Evolutionary conservation across 2,113 vertebrate species (phyloP).

Genomic region (Entomyzon cyanotis): DNA sequence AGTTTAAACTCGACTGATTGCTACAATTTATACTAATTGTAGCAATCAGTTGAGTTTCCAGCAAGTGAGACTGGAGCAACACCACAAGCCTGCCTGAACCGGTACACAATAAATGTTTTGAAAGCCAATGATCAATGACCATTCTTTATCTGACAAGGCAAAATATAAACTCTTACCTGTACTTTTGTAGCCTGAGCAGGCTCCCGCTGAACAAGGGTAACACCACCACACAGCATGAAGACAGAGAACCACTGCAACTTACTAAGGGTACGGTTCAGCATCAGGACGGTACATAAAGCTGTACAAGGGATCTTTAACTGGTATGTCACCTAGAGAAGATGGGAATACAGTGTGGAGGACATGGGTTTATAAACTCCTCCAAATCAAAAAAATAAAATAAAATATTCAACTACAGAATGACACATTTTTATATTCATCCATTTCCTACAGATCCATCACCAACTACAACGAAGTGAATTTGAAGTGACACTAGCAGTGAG

Average conservation of each 20-base stretch:
- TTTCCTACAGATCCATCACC: not conserved
- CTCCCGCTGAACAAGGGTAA: slow-evolving; percentile 91
- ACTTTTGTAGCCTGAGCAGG: slow-evolving; percentile 89
- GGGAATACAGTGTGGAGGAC: not conserved
- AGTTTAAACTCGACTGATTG: too few species aligned
- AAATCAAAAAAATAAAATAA: not conserved
- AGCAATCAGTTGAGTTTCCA: not conserved
- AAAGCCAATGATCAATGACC: not conserved
- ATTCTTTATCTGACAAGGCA: not conserved
- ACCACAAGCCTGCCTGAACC: not conserved
- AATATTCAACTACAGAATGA: not conserved
- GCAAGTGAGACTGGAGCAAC: not conserved
- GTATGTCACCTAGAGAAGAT: slow-evolving; percentile 86
- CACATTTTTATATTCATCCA: not conserved
- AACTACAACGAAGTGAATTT: not conserved
- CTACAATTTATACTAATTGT: not conserved
- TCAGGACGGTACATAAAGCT: slow-evolving; percentile 92
- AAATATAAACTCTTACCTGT: slow-evolving; percentile 75
- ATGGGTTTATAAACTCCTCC: not conserved
- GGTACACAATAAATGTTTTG: not conserved
- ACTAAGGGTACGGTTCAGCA: slow-evolving; percentile 89
- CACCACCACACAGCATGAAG: slow-evolving; percentile 91
- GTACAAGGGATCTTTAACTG: slow-evolving; percentile 98
- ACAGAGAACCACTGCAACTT: slow-evolving; percentile 94
- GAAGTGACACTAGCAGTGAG: not conserved